Conservation (phyloP, 2,797 vertebrate species). For the Threskiornis aethiopicus region DNA sequence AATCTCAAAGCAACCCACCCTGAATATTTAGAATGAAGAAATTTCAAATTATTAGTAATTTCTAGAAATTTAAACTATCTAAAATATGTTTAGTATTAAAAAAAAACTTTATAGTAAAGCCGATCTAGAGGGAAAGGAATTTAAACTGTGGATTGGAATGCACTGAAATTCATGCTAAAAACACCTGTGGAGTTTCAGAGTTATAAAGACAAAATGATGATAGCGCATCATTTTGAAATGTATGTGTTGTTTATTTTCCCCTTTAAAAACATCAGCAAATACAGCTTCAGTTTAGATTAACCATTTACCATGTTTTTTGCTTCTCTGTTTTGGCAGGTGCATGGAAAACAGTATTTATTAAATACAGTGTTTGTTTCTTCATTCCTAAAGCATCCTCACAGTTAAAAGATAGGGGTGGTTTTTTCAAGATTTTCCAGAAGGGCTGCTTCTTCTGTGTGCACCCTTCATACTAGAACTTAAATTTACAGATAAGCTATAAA, state of each 20-base stretch:
- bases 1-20: not conserved
- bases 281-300: not conserved
- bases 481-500: slow-evolving; percentile 19
- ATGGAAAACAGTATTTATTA: not conserved
- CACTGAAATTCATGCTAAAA: not conserved
- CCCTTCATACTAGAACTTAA: not conserved
- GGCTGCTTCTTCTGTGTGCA: not conserved
- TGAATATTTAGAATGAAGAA: not conserved
- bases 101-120: not conserved
- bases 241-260: not conserved
- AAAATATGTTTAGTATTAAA: not conserved
- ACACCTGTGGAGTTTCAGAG: not conserved
- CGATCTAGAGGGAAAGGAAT: not conserved
- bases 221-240: not conserved
- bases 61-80: not conserved
- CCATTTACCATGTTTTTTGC: not conserved
- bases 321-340: not conserved
- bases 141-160: not conserved
- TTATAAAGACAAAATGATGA: not conserved
- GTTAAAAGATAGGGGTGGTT: not conserved
- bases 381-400: not conserved
- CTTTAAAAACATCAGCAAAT: not conserved
- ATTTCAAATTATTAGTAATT: not conserved
- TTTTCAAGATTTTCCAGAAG: not conserved
- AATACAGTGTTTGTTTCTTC: not conserved